These are phyloP conservation scores for Acropternis orthonyx DNA, from an alignment of 2,797 vertebrate species.

Conservation along the genomic window DNA sequence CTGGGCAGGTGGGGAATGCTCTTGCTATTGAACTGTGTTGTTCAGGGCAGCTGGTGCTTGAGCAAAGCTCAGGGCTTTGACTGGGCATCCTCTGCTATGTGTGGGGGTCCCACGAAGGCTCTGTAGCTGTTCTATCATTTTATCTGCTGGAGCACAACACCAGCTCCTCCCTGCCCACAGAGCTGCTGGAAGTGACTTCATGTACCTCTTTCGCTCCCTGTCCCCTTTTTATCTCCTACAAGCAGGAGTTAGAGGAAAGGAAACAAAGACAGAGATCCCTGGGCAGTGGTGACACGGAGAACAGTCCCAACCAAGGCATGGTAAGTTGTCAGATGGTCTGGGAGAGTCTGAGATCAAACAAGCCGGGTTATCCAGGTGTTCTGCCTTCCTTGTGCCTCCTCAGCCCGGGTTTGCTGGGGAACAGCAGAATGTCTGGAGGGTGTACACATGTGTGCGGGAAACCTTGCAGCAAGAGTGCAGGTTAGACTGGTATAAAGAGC, in stretches of 20 bases:
- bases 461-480: not conserved
- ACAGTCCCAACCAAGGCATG: conserved; percentile 37
- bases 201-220: not conserved
- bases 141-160: not conserved
- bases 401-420: not conserved
- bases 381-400: not conserved
- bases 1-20: not conserved
- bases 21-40: not conserved
- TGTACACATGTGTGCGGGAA: not conserved
- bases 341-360: not conserved
- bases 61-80: not conserved
- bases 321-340: conserved; percentile 21
- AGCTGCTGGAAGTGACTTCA: not conserved
- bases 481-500: not conserved
- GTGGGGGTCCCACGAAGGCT: not conserved
- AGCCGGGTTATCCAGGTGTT: not conserved
- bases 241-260: conserved; percentile 6
- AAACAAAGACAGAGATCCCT: not conserved
- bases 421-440: not conserved
- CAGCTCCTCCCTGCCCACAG: not conserved
- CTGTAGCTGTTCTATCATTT: not conserved
- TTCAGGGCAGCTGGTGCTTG: not conserved
- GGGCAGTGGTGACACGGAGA: not conserved
- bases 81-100: not conserved
- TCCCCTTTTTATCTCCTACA: not conserved